phyloP scores from a whole-genome alignment of 2,888 invertebrate genomes.

The Glaucopsyche alexis region DNA sequence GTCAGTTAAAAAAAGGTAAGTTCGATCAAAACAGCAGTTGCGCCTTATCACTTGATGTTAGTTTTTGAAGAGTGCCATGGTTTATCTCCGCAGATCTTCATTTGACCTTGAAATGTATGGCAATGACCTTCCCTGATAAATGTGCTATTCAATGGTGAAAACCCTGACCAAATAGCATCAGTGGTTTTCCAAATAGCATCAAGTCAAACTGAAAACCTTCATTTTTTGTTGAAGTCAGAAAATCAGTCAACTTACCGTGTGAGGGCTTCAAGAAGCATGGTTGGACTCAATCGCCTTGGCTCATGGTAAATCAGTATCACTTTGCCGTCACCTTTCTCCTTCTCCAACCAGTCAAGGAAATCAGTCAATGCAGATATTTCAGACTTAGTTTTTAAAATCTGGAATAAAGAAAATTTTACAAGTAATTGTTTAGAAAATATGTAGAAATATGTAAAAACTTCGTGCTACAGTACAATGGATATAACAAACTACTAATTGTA shows the following conservation, averaged over 20 bases:
- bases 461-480: neutral
- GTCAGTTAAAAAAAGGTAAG: neutral
- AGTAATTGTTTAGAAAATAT: neutral
- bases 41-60: too few species aligned
- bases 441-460: too few species aligned
- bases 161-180: too few species aligned
- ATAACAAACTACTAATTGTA: too few species aligned
- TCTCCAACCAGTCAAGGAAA: conserved; percentile 82
- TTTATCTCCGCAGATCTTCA: too few species aligned
- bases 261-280: conserved; percentile 82
- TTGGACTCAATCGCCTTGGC: conserved; percentile 80
- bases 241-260: conserved; percentile 57
- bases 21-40: too few species aligned
- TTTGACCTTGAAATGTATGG: too few species aligned
- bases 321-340: conserved; percentile 79
- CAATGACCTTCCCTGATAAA: too few species aligned
- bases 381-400: conserved; percentile 84
- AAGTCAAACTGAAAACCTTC: too few species aligned
- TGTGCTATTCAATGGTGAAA: too few species aligned
- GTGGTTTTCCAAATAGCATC: too few species aligned
- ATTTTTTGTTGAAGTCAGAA: neutral
- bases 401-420: conserved; percentile 35
- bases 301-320: conserved; percentile 83
- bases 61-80: too few species aligned
- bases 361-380: conserved; percentile 83